Evolutionary conservation across 2,113 vertebrate species (phyloP), one percentile per base, ranked within the genome.

Genomic region (Pseudorectes ferrugineus): DNA sequence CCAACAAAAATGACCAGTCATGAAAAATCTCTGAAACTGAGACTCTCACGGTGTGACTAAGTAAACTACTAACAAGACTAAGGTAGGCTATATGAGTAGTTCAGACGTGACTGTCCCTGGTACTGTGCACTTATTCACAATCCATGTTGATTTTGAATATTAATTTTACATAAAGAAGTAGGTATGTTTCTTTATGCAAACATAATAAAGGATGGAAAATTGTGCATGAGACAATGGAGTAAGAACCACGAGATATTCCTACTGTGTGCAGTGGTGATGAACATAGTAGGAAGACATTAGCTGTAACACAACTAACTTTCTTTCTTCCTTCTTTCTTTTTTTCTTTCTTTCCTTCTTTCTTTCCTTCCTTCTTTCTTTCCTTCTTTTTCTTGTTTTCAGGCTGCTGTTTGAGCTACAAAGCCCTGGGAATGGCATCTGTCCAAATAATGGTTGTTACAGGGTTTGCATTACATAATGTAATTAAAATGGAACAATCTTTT

Each of bases 321-420:
- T 43, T 43, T 43, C 42, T 43, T 43, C 42, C 14, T 6, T 1
- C 3, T 38, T 6, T 7, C 10, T 28, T 36, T 9, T 11, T 1
- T 12, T 46, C 8, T 1, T 4, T 22, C 4, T 2, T 11, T 28
- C 21, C 1, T 7, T 36, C 26, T 2, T 46, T 46, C 31, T 3
- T 10, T 28, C 8, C 1, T 36, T 36, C 6, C 1, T 35, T 68
- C 12, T 1, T 10, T 20, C 5, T 4, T 33, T 19, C 12, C 3
- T 15, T 43, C 26, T 33, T 31, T 20, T 62, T 63, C 8, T 36
- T 26, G 1, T 38, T 52, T 29, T 31, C 38, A 40, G 10, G 12
- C 24, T 92, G 15, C 29, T 7, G 2, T 35, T 94, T 79, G 31
- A 68, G 6, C n/a, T 54, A 36, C 51, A 49, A 46, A 78, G 20